Percentiles rank a stretch among this genome's conserved stretches.
phyloP scores from a whole-genome alignment of 2,888 invertebrate genomes.

The Onthophagus sagittarius region DNA sequence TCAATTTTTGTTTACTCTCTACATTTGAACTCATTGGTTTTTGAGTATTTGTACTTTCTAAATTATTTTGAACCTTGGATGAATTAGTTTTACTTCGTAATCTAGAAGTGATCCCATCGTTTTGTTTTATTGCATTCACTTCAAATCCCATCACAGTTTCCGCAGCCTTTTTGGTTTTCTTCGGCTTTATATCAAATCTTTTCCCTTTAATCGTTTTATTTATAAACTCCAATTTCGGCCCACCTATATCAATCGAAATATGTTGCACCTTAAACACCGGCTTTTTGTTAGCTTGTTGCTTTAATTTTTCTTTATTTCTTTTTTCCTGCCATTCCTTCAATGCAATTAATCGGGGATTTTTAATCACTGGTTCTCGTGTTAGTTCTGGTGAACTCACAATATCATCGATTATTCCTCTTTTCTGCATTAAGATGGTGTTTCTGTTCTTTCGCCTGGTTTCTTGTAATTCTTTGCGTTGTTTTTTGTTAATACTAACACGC shows the following conservation, averaged over 20 bases:
- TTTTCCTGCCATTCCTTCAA: constrained; percentile 39
- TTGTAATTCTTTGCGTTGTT: background rate
- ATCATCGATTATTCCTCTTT: background rate
- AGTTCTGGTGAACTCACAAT: background rate
- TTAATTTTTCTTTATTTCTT: constrained; percentile 29
- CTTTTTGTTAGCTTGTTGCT: constrained; percentile 33
- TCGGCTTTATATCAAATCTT: constrained; percentile 17
- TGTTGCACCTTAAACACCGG: constrained; percentile 40
- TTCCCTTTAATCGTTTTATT: constrained; percentile 38
- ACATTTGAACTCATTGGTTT: background rate
- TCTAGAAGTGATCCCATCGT: background rate
- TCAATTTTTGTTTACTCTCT: too few relatives aligned
- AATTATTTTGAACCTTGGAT: background rate
- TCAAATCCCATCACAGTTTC: background rate
- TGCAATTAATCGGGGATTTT: background rate
- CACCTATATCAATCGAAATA: constrained; percentile 25
- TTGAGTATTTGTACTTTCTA: background rate
- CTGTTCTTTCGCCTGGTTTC: background rate
- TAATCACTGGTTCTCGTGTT: background rate
- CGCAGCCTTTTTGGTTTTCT: constrained; percentile 11
- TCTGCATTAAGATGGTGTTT: background rate
- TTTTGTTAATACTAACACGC: background rate
- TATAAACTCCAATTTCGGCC: constrained; percentile 33
- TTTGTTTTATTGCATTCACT: background rate
- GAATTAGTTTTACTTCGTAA: background rate